phyloP scores from a whole-genome alignment of 2,797 vertebrate species.

The Pitangus sulphuratus region DNA sequence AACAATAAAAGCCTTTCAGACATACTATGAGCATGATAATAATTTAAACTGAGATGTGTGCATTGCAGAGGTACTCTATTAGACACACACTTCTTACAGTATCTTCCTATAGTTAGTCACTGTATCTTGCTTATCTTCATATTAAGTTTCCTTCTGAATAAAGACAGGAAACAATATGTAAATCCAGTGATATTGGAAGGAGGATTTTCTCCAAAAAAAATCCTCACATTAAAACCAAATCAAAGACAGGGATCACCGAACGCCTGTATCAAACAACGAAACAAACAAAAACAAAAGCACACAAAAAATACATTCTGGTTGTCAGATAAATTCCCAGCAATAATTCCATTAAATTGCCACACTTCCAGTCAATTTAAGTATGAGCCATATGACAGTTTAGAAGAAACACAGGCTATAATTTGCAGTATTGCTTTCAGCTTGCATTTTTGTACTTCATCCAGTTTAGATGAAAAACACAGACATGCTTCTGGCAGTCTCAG shows the following conservation, averaged over 20 bases:
- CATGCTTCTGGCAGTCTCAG: not conserved
- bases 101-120: not conserved
- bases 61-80: not conserved
- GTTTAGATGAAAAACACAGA: not conserved
- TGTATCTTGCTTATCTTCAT: not conserved
- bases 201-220: not conserved
- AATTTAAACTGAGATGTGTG: not conserved
- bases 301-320: rapidly evolving
- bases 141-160: not conserved
- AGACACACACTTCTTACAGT: not conserved
- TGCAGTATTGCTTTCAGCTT: not conserved
- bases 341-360: not conserved
- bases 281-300: not conserved
- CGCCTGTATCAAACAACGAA: not conserved
- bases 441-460: not conserved
- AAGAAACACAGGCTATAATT: not conserved
- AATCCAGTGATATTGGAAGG: not conserved
- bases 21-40: not conserved
- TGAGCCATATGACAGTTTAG: not conserved
- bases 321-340: not conserved
- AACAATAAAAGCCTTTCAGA: not conserved
- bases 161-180: not conserved
- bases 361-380: not conserved
- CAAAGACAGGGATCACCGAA: not conserved
- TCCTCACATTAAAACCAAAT: not conserved